Percentiles rank a stretch among this genome's conserved stretches.
Evolutionary conservation across 2,797 vertebrate species (phyloP).

Genomic region (Anolis apletophallus): DNA sequence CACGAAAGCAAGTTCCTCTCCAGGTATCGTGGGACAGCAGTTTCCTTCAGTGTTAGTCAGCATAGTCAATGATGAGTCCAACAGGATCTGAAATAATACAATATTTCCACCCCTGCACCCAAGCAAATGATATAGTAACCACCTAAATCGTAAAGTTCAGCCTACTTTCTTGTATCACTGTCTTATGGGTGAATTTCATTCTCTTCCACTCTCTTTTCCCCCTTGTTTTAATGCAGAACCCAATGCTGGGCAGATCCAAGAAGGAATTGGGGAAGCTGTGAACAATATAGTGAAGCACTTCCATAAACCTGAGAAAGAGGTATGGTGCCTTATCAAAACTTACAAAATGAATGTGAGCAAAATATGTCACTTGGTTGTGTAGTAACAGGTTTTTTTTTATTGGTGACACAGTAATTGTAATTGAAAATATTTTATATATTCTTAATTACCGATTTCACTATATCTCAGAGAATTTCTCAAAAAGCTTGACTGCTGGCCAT

Average conservation of each 20-base stretch:
- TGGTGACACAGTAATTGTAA: background rate
- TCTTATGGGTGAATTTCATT: background rate
- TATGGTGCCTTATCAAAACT: conserved; percentile 62
- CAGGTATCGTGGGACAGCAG: too few species aligned
- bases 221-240: conserved; percentile 82
- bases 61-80: too few species aligned
- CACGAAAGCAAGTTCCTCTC: too few species aligned
- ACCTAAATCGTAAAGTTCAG: background rate
- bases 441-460: too few species aligned
- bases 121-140: background rate
- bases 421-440: too few species aligned
- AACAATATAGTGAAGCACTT: conserved; percentile 99
- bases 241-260: conserved; percentile 91
- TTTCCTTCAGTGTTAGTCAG: too few species aligned
- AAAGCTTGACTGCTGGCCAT: too few species aligned
- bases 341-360: background rate
- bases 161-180: background rate
- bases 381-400: background rate
- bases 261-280: conserved; percentile 94
- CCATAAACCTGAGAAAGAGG: conserved; percentile 98
- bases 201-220: background rate
- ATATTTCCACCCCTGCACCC: too few species aligned
- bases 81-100: too few species aligned
- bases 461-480: too few species aligned
- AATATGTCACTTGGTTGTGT: conserved; percentile 6